phyloP scores from a whole-genome alignment of 2,888 invertebrate species.

The Sinopyrophorus schimmeli region DNA sequence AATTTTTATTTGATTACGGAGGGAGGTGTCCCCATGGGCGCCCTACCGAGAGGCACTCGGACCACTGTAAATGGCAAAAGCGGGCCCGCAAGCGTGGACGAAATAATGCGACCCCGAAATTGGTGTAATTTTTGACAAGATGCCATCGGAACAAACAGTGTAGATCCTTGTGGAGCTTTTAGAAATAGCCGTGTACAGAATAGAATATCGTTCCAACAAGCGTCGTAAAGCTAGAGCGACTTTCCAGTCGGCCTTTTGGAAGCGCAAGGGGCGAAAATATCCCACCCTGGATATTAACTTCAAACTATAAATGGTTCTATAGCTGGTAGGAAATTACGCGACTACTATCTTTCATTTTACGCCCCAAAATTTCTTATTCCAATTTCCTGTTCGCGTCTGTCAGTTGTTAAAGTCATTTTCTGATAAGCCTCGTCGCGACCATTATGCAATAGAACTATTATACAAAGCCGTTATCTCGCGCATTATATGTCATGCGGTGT shows the following conservation, averaged over 20 bases:
- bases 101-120: too few relatives aligned
- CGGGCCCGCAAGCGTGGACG: too few relatives aligned
- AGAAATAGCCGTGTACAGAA: conserved; percentile 47
- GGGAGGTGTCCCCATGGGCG: too few relatives aligned
- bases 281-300: conserved; percentile 35
- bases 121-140: too few relatives aligned
- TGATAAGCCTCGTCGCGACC: conserved; percentile 63
- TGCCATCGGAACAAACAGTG: too few relatives aligned
- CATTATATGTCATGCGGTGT: conserved; percentile 57
- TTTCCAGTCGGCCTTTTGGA: conserved; percentile 42
- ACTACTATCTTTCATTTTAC: conserved; percentile 78
- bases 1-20: too few relatives aligned
- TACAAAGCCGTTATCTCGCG: conserved; percentile 55
- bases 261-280: conserved; percentile 19
- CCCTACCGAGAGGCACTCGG: too few relatives aligned
- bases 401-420: conserved; percentile 74
- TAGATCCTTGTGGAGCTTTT: conserved; percentile 38
- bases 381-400: conserved; percentile 65
- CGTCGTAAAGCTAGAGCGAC: conserved; percentile 38
- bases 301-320: conserved; percentile 48
- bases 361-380: conserved; percentile 78
- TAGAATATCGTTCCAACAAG: conserved; percentile 46
- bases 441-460: conserved; percentile 59
- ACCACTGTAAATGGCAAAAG: too few relatives aligned
- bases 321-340: conserved; percentile 69